Conservation (phyloP, 2,888 invertebrate species). For the Nemoura dubitans region DNA sequence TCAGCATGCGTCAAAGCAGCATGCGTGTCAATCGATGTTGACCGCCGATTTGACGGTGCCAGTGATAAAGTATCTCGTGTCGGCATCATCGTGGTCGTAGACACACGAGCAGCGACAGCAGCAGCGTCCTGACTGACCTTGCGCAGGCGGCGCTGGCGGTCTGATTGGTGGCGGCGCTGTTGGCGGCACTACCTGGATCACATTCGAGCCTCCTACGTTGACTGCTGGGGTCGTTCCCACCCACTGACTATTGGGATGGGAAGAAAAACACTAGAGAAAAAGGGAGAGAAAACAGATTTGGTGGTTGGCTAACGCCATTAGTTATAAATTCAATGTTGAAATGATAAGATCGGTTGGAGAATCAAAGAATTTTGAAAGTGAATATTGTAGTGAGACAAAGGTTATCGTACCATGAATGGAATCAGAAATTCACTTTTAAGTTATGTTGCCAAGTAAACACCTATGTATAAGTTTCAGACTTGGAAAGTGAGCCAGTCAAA, state of each 20-base stretch:
- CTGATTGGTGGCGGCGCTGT: not conserved
- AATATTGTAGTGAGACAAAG: no score
- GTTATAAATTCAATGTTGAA: not conserved
- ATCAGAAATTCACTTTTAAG: no score
- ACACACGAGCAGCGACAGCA: not conserved
- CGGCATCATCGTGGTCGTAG: no score
- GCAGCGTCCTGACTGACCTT: not conserved
- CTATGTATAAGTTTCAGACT: no score
- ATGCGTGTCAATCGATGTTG: not conserved
- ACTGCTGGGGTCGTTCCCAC: not conserved
- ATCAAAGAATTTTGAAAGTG: no score
- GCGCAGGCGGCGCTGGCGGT: not conserved
- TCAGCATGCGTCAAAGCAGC: not conserved
- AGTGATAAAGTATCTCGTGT: not conserved
- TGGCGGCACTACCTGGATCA: not conserved
- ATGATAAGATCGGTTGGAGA: not conserved
- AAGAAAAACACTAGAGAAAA: slow-evolving; percentile 44
- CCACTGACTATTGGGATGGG: slow-evolving; percentile 45
- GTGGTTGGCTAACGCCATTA: not conserved
- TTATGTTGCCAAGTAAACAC: no score
- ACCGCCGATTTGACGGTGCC: not conserved
- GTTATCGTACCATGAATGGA: no score
- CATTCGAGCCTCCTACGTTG: not conserved
- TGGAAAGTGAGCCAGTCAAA: no score
- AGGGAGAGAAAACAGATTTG: slow-evolving; percentile 39